These are phyloP conservation scores for Esox niger DNA, from an alignment of 2,113 vertebrate species.

Conservation along the genomic window DNA sequence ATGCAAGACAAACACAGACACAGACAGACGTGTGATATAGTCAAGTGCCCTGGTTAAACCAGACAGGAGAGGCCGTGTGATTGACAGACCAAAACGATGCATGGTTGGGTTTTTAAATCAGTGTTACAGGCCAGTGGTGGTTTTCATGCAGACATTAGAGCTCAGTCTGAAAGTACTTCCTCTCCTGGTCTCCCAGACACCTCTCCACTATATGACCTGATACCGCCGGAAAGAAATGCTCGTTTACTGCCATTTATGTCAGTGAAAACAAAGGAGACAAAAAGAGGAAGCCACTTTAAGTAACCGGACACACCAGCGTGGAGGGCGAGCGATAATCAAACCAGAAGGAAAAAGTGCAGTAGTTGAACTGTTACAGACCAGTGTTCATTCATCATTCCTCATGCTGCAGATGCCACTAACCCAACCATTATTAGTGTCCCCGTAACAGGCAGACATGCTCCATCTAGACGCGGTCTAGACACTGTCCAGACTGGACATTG, in stretches of 20 bases:
- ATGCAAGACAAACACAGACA: background rate
- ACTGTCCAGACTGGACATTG: no score
- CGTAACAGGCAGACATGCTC: conserved; percentile 11
- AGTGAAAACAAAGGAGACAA: no score
- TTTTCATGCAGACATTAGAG: conserved; percentile 55
- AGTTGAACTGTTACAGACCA: conserved; percentile 19
- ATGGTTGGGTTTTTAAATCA: background rate
- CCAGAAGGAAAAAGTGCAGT: background rate
- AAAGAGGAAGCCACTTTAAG: no score
- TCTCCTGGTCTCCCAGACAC: no score
- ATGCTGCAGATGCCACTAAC: conserved; percentile 51
- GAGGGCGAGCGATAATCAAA: background rate
- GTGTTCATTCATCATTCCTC: conserved; percentile 34
- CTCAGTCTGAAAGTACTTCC: no score
- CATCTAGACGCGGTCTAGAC: conserved; percentile 36
- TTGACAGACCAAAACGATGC: background rate
- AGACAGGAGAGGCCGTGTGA: background rate
- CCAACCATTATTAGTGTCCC: conserved; percentile 33
- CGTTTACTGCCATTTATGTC: no score
- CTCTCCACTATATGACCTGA: no score
- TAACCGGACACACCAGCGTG: no score
- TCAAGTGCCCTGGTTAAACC: background rate
- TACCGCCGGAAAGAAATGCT: no score
- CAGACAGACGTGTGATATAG: background rate
- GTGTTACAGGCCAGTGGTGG: conserved; percentile 30